Conservation (phyloP, 2,113 vertebrate genomes). For the Azemiops feae region DNA sequence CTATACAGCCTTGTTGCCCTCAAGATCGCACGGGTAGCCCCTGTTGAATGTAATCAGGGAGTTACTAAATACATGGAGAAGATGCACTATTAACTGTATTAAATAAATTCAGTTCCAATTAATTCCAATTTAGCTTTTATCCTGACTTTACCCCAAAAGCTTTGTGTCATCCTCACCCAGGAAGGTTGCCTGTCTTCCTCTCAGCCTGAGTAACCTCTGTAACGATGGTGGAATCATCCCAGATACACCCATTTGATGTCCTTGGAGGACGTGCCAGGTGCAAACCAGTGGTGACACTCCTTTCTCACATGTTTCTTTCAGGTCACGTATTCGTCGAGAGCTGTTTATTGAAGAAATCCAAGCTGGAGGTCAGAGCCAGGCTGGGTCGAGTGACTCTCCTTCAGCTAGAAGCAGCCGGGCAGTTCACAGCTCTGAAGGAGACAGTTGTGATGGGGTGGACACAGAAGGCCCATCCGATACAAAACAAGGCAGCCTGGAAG, state of each 20-base stretch:
- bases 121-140: neutral
- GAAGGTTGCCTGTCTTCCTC: neutral
- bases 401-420: conserved; percentile 79
- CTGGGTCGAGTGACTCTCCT: conserved; percentile 87
- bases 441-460: conserved; percentile 96
- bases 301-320: conserved; percentile 42
- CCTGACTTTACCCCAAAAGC: neutral
- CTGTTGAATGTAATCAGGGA: neutral
- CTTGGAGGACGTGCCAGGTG: no score
- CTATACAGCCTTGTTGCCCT: neutral
- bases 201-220: neutral
- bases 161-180: neutral
- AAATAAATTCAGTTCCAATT: neutral
- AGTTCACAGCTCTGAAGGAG: conserved; percentile 83
- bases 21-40: neutral
- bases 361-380: conserved; percentile 83
- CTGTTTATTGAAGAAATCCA: conserved; percentile 98
- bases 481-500: conserved; percentile 72
- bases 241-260: no score
- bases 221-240: neutral
- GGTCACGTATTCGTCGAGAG: conserved; percentile 96
- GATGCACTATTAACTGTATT: neutral
- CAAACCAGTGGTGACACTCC: rapidly evolving
- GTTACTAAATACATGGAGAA: neutral
- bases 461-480: conserved; percentile 77